phyloP scores from a whole-genome alignment of 2,888 invertebrate species.

The Drosophila meridiana region DNA sequence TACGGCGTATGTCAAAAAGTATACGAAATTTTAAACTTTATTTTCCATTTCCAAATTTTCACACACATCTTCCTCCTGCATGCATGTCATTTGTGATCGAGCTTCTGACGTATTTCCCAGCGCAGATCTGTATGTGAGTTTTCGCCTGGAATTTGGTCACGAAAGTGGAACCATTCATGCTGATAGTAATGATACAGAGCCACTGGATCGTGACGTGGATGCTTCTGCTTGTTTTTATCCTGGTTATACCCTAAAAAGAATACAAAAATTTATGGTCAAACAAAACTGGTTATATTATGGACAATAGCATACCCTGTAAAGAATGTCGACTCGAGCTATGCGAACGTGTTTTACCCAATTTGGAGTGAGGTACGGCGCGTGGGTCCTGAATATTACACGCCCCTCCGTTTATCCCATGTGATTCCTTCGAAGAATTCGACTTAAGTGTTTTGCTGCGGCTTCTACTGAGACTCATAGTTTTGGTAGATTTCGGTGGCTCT shows the following conservation, averaged over 20 bases:
- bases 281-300: neutral
- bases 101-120: conserved; percentile 90
- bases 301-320: conserved; percentile 23
- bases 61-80: neutral
- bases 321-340: conserved; percentile 42
- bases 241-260: conserved; percentile 54
- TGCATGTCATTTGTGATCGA: conserved; percentile 81
- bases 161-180: conserved; percentile 90
- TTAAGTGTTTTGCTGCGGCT: conserved; percentile 41
- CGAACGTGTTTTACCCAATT: conserved; percentile 34
- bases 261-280: neutral
- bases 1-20: neutral
- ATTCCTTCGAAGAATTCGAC: conserved; percentile 4
- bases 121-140: conserved; percentile 88
- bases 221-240: conserved; percentile 48
- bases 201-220: conserved; percentile 88
- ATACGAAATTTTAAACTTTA: neutral
- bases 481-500: neutral
- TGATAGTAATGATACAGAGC: conserved; percentile 91
- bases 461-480: conserved; percentile 46
- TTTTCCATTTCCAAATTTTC: neutral
- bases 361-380: conserved; percentile 13
- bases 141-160: conserved; percentile 90
- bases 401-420: conserved; percentile 32
- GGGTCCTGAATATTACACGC: conserved; percentile 6